phyloP scores from a whole-genome alignment of 1,140 invertebrate species.

The Doryteuthis pealeii region DNA sequence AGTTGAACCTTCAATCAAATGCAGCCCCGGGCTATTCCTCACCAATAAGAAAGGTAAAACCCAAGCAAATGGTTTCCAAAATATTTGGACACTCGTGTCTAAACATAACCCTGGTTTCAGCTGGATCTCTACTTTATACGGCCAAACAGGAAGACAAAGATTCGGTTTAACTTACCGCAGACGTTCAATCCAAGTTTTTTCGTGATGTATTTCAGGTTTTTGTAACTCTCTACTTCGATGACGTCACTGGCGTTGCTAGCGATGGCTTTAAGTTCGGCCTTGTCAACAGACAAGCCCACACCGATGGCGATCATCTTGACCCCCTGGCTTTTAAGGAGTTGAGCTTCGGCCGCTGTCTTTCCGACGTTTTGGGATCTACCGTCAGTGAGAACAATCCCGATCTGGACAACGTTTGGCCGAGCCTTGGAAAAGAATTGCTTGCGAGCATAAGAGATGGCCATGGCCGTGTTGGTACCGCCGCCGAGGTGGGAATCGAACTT shows the following conservation, averaged over 20 bases:
- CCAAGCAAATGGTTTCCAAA: too few species aligned
- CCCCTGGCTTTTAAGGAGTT: conserved; percentile 5
- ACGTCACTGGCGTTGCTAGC: conserved; percentile 32
- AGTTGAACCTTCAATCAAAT: too few species aligned
- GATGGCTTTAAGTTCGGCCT: conserved; percentile 34
- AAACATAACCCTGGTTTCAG: too few species aligned
- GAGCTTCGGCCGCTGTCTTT: conserved; percentile 17
- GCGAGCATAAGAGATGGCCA: conserved; percentile 28
- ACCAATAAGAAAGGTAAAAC: too few species aligned
- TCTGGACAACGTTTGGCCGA: conserved; percentile 24
- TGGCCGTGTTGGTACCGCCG: conserved; percentile 39
- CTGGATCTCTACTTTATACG: too few species aligned
- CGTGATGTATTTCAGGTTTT: conserved; percentile 30
- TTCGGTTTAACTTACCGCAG: conserved; percentile 34
- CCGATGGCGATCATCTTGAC: conserved; percentile 37
- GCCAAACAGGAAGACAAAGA: too few species aligned
- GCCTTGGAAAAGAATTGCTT: conserved; percentile 23
- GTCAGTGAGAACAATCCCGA: conserved; percentile 46
- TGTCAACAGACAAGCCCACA: conserved; percentile 29
- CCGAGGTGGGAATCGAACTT: conserved; percentile 14
- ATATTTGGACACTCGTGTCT: too few species aligned
- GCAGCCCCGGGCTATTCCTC: too few species aligned
- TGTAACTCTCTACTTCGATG: conserved; percentile 33
- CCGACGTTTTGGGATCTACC: conserved; percentile 31
- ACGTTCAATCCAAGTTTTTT: conserved; percentile 27